Base-by-base conservation (phyloP, 2,888 invertebrate species). In the Pammene fasciana region DNA sequence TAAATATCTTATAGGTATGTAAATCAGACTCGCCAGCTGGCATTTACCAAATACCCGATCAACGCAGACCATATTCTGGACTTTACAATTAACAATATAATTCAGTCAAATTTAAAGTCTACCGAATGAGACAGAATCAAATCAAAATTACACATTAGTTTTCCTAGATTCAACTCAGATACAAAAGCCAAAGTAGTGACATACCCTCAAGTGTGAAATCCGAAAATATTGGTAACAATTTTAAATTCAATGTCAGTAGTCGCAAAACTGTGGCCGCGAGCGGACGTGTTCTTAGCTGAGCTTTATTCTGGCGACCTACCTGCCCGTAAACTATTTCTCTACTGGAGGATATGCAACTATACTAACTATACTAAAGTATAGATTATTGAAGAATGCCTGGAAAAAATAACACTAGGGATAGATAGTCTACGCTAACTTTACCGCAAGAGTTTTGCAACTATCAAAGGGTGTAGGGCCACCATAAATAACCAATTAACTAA, bases 51-150 rank as follows among this genome's bases (percentile, higher is more conserved):
- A 46, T 38, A 43, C 26, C 38, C 50, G n/a, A 26, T 62, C 50
- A 38, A 41, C 38, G 41, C 62, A 50, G 61, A 62, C 5, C 38
- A 50, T 50, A 62, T 41, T 38, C 26, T 50, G 38, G 50, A 41
- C 50, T 50, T 46, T n/a, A 48, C 36, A 61, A 38, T 61, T 61
- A 36, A 61, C 48, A 61, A 50, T 18, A 18, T 5, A 13, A 61
- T 36, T 61, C 61, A 61, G 61, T 61, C 50, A 38, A 61, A 34
- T 61, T 50, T 61, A 61, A 16, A 41, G n/a, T 57, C 26, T 26
- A 10, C 18, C 38, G 14, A 48, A 14, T 8, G 34, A 36, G 26
- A 34, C 56, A 38, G 5, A 41, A 13, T 3, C 18, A 14, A 57
- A 14, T 18, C 55, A 8, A 14, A 0, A n/a, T 9, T 13, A 3